phyloP scores from a whole-genome alignment of 1,140 invertebrate genomes.

The Leguminivora glycinivorella region DNA sequence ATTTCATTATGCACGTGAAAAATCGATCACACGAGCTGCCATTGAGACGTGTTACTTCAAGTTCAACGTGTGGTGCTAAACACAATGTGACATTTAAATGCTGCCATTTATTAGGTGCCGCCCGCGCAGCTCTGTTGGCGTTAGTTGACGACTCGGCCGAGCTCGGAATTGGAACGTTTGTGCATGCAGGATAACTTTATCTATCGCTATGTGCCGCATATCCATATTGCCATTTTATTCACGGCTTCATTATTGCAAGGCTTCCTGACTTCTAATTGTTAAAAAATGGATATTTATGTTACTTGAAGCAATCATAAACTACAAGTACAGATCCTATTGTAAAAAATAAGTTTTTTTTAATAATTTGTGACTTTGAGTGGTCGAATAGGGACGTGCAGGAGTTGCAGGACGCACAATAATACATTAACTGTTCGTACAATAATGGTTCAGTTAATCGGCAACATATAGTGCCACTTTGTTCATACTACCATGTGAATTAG shows the following conservation, averaged over 20 bases:
- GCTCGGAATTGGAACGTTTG: background rate
- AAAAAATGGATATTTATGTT: background rate
- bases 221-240: background rate
- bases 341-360: too few relatives aligned
- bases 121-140: slow-evolving; percentile 39
- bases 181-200: slow-evolving; percentile 17
- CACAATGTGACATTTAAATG: slow-evolving; percentile 57
- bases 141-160: slow-evolving; percentile 9
- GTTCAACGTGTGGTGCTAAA: slow-evolving; percentile 60
- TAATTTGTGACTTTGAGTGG: background rate
- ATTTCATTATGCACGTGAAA: slow-evolving; percentile 14
- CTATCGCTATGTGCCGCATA: slow-evolving; percentile 7
- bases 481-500: background rate
- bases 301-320: too few relatives aligned
- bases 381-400: background rate
- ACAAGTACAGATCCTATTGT: too few relatives aligned
- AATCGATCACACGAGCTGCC: slow-evolving; percentile 23
- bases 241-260: background rate
- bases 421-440: too few relatives aligned
- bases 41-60: slow-evolving; percentile 43
- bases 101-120: slow-evolving; percentile 41
- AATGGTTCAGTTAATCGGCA: slow-evolving; percentile 33
- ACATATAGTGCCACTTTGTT: slow-evolving; percentile 32
- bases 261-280: background rate
- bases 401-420: too few relatives aligned